These are phyloP conservation scores for Scartelaos histophorus DNA, from an alignment of 2,113 vertebrate species.

Conservation along the genomic window DNA sequence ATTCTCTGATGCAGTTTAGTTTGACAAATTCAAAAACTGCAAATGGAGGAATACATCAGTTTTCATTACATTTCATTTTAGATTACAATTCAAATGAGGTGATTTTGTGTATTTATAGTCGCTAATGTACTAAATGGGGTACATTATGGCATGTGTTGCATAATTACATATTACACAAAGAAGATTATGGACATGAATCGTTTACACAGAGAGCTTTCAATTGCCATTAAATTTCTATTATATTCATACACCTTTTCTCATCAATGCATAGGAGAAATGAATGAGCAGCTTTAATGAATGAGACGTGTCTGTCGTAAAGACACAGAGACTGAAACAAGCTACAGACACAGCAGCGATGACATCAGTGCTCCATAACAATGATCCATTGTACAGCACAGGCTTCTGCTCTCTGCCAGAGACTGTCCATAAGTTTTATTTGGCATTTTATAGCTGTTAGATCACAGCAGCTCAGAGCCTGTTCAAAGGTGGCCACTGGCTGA, in stretches of 20 bases:
- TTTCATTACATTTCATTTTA: not conserved
- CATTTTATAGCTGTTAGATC: slow-evolving; percentile 83
- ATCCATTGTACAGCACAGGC: slow-evolving; percentile 75
- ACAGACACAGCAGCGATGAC: slow-evolving; percentile 66
- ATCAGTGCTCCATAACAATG: slow-evolving; percentile 80
- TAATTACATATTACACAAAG: not conserved
- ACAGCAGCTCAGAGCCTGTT: slow-evolving; percentile 71
- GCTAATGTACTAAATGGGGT: no score
- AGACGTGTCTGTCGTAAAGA: slow-evolving; percentile 70
- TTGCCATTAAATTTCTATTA: not conserved
- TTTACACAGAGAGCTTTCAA: not conserved
- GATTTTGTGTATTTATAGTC: not conserved
- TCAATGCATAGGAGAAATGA: not conserved
- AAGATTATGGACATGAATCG: no score
- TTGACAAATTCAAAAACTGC: not conserved
- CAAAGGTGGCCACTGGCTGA: slow-evolving; percentile 66
- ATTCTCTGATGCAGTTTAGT: not conserved
- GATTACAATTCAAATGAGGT: not conserved
- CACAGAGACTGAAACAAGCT: slow-evolving; percentile 47
- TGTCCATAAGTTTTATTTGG: slow-evolving; percentile 79
- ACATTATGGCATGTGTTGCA: not conserved
- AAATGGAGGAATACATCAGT: not conserved
- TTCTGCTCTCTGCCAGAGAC: slow-evolving; percentile 70
- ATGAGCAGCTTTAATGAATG: slow-evolving; percentile 16
- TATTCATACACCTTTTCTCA: not conserved